Evolutionary conservation across 2,888 invertebrate genomes (phyloP).

Genomic region (Chydorus sphaericus): DNA sequence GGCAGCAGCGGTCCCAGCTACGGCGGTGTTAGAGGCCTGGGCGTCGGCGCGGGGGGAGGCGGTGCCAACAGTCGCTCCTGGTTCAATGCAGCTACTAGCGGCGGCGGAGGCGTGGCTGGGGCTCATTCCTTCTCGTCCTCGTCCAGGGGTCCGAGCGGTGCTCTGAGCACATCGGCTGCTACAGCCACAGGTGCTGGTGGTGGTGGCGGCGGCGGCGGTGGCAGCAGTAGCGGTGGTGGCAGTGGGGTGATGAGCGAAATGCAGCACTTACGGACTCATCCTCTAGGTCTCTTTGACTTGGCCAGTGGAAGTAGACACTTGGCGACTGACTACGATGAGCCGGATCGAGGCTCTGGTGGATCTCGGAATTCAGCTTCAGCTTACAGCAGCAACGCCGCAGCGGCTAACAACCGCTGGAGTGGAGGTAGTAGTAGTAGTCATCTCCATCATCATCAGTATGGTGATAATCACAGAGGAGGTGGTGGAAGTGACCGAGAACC

Average conservation of each 20-base stretch:
- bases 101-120: not conserved
- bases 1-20: conserved; percentile 28
- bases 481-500: not conserved
- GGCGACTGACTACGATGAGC: not conserved
- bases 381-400: not conserved
- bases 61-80: conserved; percentile 26
- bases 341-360: conserved; percentile 9
- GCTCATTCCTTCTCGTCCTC: too few species aligned
- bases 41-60: conserved; percentile 22
- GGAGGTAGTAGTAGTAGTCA: not conserved
- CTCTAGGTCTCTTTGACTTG: conserved; percentile 7
- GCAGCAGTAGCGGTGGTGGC: conserved; percentile 16
- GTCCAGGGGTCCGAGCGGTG: not conserved
- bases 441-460: too few species aligned
- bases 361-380: not conserved
- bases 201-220: not conserved
- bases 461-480: not conserved
- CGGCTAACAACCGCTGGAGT: conserved; percentile 4
- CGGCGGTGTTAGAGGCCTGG: conserved; percentile 21
- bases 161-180: not conserved
- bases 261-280: conserved; percentile 14
- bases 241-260: conserved; percentile 23
- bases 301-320: not conserved
- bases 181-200: conserved; percentile 4
- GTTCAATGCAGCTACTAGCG: conserved; percentile 22